Conservation (phyloP, 2,888 invertebrate species). For the Andrena flavipes region DNA sequence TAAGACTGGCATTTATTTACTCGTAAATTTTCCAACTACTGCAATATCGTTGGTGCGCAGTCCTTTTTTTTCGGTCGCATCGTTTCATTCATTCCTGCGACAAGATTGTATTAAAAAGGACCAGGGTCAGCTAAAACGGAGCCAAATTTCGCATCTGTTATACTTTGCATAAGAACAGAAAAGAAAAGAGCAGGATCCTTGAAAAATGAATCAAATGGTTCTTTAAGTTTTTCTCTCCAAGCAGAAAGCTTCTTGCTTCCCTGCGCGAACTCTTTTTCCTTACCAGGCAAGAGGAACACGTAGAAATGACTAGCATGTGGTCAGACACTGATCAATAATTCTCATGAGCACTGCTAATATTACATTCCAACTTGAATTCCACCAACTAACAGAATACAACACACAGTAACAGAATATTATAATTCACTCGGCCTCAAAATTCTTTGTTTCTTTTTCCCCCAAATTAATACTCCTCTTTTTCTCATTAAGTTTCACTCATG, state of each 20-base stretch:
- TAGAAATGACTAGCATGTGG: background rate
- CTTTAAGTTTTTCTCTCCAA: background rate
- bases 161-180: background rate
- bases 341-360: background rate
- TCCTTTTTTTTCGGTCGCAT: background rate
- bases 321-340: too few species aligned
- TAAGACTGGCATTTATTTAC: conserved; percentile 27
- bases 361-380: background rate
- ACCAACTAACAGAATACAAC: too few species aligned
- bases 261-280: background rate
- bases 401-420: too few species aligned
- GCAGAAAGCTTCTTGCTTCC: too few species aligned
- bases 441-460: too few species aligned
- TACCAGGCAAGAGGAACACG: background rate
- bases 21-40: conserved; percentile 23
- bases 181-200: too few species aligned
- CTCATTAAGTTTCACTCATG: too few species aligned
- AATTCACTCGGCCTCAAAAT: background rate
- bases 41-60: conserved; percentile 3
- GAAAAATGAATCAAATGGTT: background rate
- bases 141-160: background rate
- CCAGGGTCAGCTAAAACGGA: background rate
- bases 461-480: too few species aligned
- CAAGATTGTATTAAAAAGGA: background rate
- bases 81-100: background rate